phyloP scores from a whole-genome alignment of 2,797 vertebrate species.

The Poeciliopsis infans region DNA sequence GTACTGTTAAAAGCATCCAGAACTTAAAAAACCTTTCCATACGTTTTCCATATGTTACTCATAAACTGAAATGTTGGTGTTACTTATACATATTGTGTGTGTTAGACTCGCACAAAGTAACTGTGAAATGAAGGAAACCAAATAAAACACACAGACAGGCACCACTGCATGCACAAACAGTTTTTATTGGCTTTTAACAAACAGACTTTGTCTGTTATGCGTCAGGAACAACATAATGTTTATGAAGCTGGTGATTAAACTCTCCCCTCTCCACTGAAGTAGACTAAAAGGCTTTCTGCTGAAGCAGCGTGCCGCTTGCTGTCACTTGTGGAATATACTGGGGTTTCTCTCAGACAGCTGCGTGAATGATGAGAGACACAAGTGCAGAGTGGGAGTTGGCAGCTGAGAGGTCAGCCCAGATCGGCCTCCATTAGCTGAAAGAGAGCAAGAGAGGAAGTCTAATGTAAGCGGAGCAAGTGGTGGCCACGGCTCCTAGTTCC shows the following conservation, averaged over 20 bases:
- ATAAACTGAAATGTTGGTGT: neutral
- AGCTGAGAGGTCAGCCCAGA: conserved; percentile 27
- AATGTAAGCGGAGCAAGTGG: conserved; percentile 29
- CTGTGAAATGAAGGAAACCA: neutral
- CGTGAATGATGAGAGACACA: conserved; percentile 66
- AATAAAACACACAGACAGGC: neutral
- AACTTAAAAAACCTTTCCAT: neutral
- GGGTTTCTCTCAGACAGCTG: conserved; percentile 34
- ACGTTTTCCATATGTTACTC: neutral
- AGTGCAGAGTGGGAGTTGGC: conserved; percentile 63
- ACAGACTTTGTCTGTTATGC: conserved; percentile 46
- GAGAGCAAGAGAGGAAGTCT: conserved; percentile 2
- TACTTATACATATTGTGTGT: neutral
- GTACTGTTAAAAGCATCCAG: neutral
- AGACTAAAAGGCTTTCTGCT: conserved; percentile 52
- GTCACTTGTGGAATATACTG: conserved; percentile 47
- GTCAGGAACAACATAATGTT: conserved; percentile 57
- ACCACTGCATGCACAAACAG: neutral
- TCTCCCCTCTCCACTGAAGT: conserved; percentile 41
- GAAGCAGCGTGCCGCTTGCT: conserved; percentile 40
- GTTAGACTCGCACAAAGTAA: neutral
- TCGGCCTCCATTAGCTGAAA: conserved; percentile 34
- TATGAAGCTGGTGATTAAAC: conserved; percentile 48
- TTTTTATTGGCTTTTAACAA: conserved; percentile 53
- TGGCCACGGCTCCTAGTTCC: neutral